A percentile compares a stretch with the other conserved stretches of the same genome.
phyloP scores from a whole-genome alignment of 64 coral and sea anemone genomes.

The Pocillopora verrucosa region DNA sequence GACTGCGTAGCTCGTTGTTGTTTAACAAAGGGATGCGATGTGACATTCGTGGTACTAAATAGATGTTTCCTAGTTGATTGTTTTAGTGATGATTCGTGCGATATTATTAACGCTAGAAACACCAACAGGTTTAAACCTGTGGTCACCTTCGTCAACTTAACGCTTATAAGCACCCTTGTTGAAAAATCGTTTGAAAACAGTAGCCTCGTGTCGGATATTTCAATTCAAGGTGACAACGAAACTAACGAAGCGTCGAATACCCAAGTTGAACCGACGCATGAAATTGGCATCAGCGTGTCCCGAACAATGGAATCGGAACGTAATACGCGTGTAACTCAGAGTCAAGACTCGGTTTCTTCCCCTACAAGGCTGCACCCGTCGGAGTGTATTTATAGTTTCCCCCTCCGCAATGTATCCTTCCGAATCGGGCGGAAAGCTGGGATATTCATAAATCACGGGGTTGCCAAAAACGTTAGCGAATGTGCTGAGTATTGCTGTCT shows the following conservation, averaged over 20 bases:
- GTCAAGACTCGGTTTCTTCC: no score
- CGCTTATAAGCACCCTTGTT: background rate
- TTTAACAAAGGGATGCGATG: constrained; percentile 27
- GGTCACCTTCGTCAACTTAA: constrained; percentile 14
- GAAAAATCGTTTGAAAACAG: background rate
- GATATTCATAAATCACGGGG: constrained; percentile 15
- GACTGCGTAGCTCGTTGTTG: constrained; percentile 58
- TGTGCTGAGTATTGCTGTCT: constrained; percentile 41
- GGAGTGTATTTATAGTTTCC: background rate
- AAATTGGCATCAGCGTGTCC: background rate
- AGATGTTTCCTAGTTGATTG: constrained; percentile 61
- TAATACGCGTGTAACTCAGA: background rate
- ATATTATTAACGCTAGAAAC: constrained; percentile 23
- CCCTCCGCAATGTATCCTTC: constrained; percentile 49
- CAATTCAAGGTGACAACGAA: background rate
- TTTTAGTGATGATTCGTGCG: constrained; percentile 17
- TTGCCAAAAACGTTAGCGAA: background rate
- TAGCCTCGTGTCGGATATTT: no score
- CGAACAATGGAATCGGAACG: background rate
- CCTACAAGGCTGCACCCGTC: background rate
- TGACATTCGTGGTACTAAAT: constrained; percentile 52
- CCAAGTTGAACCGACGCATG: background rate
- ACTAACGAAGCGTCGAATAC: background rate
- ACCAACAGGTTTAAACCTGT: constrained; percentile 19
- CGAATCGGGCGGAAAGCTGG: constrained; percentile 44